Conservation (phyloP, 2,888 invertebrate species). For the Hirtodrosophila histrioides region DNA sequence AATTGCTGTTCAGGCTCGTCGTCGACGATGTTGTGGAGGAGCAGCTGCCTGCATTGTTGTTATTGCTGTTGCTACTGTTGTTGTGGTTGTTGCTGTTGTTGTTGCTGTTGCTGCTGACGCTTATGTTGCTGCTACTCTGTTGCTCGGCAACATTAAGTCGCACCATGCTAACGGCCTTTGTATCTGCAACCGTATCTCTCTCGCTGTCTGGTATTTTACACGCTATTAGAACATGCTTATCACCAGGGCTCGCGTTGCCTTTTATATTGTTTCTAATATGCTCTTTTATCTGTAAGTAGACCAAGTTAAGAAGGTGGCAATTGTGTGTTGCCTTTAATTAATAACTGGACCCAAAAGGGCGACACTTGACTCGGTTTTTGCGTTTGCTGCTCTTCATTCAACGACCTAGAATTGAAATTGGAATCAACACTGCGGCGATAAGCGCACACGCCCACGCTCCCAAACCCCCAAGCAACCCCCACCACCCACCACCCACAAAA, state of each 20-base stretch:
- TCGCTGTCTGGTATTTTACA: conserved; percentile 5
- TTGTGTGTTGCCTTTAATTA: conserved; percentile 52
- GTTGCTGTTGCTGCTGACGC: conserved; percentile 44
- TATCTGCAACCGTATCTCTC: conserved; percentile 11
- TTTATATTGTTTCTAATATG: neutral
- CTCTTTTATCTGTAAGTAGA: conserved; percentile 42
- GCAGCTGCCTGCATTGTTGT: conserved; percentile 67
- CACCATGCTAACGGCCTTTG: conserved; percentile 79
- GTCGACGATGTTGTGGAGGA: conserved; percentile 70
- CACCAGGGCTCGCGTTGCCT: conserved; percentile 5
- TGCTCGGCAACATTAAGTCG: conserved; percentile 82
- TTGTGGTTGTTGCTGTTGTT: conserved; percentile 47
- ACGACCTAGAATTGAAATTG: too few relatives aligned
- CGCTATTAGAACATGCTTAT: conserved; percentile 33
- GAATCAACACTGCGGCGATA: neutral
- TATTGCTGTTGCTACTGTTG: conserved; percentile 41
- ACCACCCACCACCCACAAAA: neutral
- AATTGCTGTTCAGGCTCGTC: conserved; percentile 69
- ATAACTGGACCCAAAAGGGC: conserved; percentile 26
- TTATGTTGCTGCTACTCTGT: conserved; percentile 68
- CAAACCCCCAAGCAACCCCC: neutral
- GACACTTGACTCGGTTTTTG: conserved; percentile 19
- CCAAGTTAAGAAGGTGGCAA: conserved; percentile 34
- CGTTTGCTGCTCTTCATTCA: conserved; percentile 27
- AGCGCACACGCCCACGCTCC: neutral